Evolutionary conservation across 2,113 vertebrate genomes (phyloP), one percentile per base, ranked within the genome.

Genomic region (Mesocricetus auratus): DNA sequence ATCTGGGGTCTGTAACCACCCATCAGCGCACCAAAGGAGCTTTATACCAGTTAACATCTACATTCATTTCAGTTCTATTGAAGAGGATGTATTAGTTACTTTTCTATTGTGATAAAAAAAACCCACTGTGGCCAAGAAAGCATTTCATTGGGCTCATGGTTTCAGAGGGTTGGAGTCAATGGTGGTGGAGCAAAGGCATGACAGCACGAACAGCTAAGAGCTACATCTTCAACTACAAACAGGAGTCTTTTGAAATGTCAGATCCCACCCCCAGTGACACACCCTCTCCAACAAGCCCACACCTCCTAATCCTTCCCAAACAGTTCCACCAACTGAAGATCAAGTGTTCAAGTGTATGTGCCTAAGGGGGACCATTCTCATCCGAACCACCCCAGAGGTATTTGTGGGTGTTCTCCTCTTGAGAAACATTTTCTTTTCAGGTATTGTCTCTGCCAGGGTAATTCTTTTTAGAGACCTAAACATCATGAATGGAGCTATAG

Each of bases 381-480:
- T 42, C 58, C 81, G 17, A 12, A 83, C 56, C 7, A 42, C 79
- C 81, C 39, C 58, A 45, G 62, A 86, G 26, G 39, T 45, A 58
- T 88, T 79, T 86, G 31, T 81, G 78, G 81, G 29, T 88, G 1
- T 86, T 66, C 31, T 82, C 31, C 82, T 74, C 42, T 78, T 73
- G 68, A 78, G 79, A 16, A 87, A 64, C 77, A 77, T 50, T 90
- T 74, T 81, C 24, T 24, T 95, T 79, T 12, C 75, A 15, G 17
- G 22, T 33, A 75, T 81, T 39, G 92, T 94, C 47, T 95, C 47
- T 74, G 31, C 58, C 33, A 26, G 42, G 56, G 47, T 29, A 16
- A 45, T 85, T 71, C 79, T 94, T 95, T 94, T 82, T 77, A 47
- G 93, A 89, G 77, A 94, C 64, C 83, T 83, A n/a, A 39, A 78